Percentiles rank a stretch among this genome's conserved stretches.
phyloP scores from a whole-genome alignment of 2,113 vertebrate genomes.

The Lepidothrix coronata region DNA sequence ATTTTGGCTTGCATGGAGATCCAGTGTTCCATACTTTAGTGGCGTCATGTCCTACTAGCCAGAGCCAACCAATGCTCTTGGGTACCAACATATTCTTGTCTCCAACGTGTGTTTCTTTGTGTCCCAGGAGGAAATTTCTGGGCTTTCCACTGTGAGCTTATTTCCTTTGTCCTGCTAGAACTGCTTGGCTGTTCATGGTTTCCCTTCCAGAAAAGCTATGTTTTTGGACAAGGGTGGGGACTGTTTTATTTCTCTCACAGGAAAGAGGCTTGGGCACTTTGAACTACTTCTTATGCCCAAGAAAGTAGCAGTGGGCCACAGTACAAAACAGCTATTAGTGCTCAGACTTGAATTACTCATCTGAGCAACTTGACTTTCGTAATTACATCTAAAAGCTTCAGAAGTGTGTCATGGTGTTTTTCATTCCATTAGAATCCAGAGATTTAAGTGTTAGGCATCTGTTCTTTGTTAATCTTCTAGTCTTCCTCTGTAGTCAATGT shows the following conservation, averaged over 20 bases:
- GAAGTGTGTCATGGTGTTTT: slow-evolving; percentile 21
- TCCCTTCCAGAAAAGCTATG: slow-evolving; percentile 32
- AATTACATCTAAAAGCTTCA: slow-evolving; percentile 25
- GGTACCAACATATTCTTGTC: background rate
- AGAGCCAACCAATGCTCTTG: slow-evolving; percentile 17
- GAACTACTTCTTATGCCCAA: slow-evolving; percentile 13
- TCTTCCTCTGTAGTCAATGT: background rate
- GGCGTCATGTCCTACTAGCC: background rate
- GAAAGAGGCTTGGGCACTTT: background rate
- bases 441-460: background rate
- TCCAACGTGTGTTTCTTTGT: background rate
- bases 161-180: slow-evolving; percentile 28
- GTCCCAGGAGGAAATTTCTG: slow-evolving; percentile 17
- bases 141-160: background rate
- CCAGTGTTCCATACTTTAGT: slow-evolving; percentile 28
- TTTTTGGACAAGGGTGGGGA: slow-evolving; percentile 35
- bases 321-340: slow-evolving; percentile 30
- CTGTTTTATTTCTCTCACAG: slow-evolving; percentile 44
- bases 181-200: slow-evolving; percentile 33
- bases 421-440: background rate
- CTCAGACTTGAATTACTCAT: slow-evolving; percentile 31
- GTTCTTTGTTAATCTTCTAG: background rate
- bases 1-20: background rate
- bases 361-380: background rate
- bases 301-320: slow-evolving; percentile 42